phyloP scores from a whole-genome alignment of 2,888 invertebrate species.

The Alitta virens region DNA sequence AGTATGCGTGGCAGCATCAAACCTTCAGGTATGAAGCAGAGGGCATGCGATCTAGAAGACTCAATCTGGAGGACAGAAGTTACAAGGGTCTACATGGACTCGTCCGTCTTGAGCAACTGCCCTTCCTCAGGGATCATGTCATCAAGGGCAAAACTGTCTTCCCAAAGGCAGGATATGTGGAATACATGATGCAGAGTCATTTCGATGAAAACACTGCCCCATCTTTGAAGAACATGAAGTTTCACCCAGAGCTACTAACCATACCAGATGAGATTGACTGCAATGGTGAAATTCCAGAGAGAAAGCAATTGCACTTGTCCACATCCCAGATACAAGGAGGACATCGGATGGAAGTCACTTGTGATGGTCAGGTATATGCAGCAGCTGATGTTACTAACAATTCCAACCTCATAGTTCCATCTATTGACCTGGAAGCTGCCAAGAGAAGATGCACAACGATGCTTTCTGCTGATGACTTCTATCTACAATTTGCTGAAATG shows the following conservation, averaged over 20 bases:
- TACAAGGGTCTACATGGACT: slow-evolving; percentile 8
- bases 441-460: background rate
- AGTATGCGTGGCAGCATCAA: slow-evolving; percentile 20
- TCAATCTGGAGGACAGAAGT: slow-evolving; percentile 9
- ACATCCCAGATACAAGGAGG: background rate
- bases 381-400: background rate
- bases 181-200: slow-evolving; percentile 5
- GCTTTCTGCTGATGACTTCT: slow-evolving; percentile 8
- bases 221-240: slow-evolving; percentile 6
- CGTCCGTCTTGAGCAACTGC: slow-evolving; percentile 1
- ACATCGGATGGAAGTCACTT: background rate
- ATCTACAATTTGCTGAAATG: slow-evolving; percentile 3
- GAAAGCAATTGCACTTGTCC: background rate
- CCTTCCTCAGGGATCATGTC: slow-evolving; percentile 10
- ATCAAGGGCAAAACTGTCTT: slow-evolving; percentile 16
- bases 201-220: background rate
- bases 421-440: background rate
- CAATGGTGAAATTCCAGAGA: slow-evolving; percentile 3
- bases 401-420: background rate
- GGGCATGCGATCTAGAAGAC: slow-evolving; percentile 2
- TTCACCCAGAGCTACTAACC: background rate
- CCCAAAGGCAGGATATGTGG: slow-evolving; percentile 18
- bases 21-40: slow-evolving; percentile 19
- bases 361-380: slow-evolving; percentile 3
- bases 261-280: background rate